These are phyloP conservation scores for Malacoraja senta DNA, from an alignment of 2,797 vertebrate genomes.

Conservation along the genomic window DNA sequence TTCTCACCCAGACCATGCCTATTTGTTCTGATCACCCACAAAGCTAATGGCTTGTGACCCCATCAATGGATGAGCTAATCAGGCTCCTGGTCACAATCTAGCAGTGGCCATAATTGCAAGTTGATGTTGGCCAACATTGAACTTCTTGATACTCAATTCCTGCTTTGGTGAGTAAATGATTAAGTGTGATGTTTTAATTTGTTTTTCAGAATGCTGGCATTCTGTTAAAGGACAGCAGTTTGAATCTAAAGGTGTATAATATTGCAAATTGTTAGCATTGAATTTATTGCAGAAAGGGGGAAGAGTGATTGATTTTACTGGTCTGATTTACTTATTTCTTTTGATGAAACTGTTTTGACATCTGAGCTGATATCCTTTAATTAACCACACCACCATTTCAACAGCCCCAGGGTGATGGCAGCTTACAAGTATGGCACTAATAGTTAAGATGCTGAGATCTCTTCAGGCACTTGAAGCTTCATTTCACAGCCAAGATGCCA, in stretches of 20 bases:
- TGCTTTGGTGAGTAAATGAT: not conserved
- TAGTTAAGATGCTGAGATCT: constrained; percentile 22
- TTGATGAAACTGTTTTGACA: constrained; percentile 17
- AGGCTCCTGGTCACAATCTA: not conserved
- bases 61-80: not conserved
- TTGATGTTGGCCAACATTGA: not conserved
- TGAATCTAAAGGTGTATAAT: not conserved
- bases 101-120: not conserved
- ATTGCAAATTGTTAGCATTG: not conserved
- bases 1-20: not conserved
- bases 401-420: not conserved
- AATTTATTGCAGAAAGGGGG: not conserved
- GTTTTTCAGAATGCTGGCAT: not conserved
- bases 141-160: not conserved
- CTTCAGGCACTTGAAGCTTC: constrained; percentile 41
- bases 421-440: constrained; percentile 9
- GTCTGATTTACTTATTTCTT: not conserved
- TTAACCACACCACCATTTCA: constrained; percentile 16
- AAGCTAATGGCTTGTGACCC: not conserved
- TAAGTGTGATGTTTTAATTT: not conserved
- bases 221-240: not conserved
- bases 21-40: not conserved
- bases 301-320: not conserved
- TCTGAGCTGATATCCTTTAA: constrained; percentile 28
- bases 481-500: constrained; percentile 60